phyloP scores from a whole-genome alignment of 2,797 vertebrate species.

The Luscinia megarhynchos region DNA sequence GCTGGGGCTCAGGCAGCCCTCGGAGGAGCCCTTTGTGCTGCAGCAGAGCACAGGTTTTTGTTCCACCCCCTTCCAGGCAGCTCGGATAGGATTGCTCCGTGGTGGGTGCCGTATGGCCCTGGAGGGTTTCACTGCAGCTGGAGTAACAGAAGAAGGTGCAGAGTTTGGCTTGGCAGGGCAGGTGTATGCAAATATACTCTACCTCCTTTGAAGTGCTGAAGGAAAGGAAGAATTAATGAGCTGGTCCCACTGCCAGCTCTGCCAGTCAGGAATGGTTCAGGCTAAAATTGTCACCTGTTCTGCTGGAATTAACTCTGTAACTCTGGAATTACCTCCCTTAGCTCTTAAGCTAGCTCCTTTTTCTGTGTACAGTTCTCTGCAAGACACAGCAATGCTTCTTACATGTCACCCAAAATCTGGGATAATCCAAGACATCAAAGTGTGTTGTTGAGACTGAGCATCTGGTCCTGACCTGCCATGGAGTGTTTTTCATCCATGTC shows the following conservation, averaged over 20 bases:
- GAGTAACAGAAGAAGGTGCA: background rate
- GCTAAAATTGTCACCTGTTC: background rate
- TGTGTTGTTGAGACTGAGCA: background rate
- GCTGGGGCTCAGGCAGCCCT: background rate
- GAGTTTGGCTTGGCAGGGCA: background rate
- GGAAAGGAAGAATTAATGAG: background rate
- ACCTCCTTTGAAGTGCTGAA: background rate
- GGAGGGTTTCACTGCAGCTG: background rate
- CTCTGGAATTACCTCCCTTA: background rate
- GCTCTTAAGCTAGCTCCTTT: background rate
- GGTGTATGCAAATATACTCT: background rate
- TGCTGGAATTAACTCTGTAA: background rate
- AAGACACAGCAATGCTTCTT: background rate
- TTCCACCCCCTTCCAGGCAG: background rate
- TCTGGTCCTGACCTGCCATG: background rate
- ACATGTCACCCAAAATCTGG: background rate
- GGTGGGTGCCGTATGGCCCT: background rate
- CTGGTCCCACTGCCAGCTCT: background rate
- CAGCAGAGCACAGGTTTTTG: slow-evolving; percentile 18
- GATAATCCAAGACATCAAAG: background rate
- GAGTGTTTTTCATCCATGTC: background rate
- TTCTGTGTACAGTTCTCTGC: background rate
- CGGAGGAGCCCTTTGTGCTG: slow-evolving; percentile 11
- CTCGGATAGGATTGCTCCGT: background rate
- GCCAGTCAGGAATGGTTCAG: background rate